phyloP scores from a whole-genome alignment of 2,888 invertebrate species.

The Cantharis lateralis region DNA sequence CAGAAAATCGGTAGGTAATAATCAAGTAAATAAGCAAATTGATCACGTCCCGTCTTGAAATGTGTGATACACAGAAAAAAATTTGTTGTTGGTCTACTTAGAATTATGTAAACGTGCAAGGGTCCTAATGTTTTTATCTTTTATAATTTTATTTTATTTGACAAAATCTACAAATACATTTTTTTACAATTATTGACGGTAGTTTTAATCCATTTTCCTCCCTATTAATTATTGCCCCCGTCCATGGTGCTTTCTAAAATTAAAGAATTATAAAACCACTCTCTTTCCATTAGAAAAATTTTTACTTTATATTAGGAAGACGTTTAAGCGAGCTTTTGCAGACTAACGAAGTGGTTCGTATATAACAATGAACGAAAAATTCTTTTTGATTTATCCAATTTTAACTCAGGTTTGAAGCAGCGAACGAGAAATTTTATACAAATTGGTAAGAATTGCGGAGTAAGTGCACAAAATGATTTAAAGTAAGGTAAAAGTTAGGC shows the following conservation, averaged over 20 bases:
- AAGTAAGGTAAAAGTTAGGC: slow-evolving; percentile 41
- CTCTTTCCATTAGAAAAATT: neutral
- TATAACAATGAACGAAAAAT: neutral
- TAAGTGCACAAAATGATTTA: slow-evolving; percentile 45
- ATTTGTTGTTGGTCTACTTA: neutral
- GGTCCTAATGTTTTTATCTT: neutral
- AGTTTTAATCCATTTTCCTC: neutral
- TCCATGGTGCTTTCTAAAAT: neutral
- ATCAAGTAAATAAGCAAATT: slow-evolving; percentile 37
- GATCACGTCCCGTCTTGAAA: neutral
- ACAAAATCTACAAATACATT: neutral
- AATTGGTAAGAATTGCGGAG: slow-evolving; percentile 44
- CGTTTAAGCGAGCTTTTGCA: neutral
- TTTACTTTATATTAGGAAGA: neutral
- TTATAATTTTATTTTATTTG: neutral
- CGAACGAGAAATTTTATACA: neutral
- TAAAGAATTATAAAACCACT: neutral
- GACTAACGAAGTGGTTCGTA: neutral
- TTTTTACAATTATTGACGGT: neutral
- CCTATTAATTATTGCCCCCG: neutral
- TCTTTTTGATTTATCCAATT: neutral
- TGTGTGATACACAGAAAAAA: neutral
- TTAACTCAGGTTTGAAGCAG: neutral
- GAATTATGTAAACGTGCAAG: neutral
- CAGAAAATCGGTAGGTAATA: slow-evolving; percentile 51